Evolutionary conservation across 2,797 vertebrate genomes (phyloP).

Genomic region (Brachyalestes nurse): DNA sequence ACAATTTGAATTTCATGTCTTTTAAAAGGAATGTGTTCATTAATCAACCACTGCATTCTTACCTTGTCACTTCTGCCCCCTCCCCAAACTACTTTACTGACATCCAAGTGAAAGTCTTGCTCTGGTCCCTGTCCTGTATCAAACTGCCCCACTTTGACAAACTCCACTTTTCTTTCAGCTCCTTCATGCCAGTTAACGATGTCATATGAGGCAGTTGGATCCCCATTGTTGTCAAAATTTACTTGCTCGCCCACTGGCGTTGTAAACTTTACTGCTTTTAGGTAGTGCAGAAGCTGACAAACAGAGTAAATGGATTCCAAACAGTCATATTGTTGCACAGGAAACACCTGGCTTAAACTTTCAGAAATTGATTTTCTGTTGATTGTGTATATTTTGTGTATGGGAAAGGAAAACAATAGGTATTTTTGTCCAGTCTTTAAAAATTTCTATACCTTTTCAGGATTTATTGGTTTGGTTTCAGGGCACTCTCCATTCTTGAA

Average conservation of each 20-base stretch:
- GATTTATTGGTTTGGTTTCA: constrained; percentile 54
- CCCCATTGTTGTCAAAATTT: constrained; percentile 62
- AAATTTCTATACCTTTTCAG: constrained; percentile 53
- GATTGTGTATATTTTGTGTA: neutral
- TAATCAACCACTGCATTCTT: neutral
- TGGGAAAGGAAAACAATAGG: neutral
- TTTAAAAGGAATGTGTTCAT: neutral
- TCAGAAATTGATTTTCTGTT: neutral
- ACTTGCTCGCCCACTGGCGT: constrained; percentile 64
- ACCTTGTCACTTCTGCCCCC: constrained; percentile 52
- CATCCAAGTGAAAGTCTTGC: constrained; percentile 60
- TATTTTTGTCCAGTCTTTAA: neutral
- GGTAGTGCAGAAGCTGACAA: constrained; percentile 56
- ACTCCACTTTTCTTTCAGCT: constrained; percentile 48
- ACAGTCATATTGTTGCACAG: neutral
- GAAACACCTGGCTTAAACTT: neutral
- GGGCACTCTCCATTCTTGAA: constrained; percentile 58
- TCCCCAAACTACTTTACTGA: constrained; percentile 59
- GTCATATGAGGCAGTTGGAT: constrained; percentile 62
- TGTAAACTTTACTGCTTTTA: constrained; percentile 65
- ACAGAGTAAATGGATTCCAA: neutral
- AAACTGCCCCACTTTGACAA: constrained; percentile 67
- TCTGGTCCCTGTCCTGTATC: constrained; percentile 51
- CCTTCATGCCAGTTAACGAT: constrained; percentile 69
- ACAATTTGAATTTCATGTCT: too few relatives aligned